Base-by-base conservation (phyloP, 2,113 vertebrate genomes). In the Callorhinus ursinus region DNA sequence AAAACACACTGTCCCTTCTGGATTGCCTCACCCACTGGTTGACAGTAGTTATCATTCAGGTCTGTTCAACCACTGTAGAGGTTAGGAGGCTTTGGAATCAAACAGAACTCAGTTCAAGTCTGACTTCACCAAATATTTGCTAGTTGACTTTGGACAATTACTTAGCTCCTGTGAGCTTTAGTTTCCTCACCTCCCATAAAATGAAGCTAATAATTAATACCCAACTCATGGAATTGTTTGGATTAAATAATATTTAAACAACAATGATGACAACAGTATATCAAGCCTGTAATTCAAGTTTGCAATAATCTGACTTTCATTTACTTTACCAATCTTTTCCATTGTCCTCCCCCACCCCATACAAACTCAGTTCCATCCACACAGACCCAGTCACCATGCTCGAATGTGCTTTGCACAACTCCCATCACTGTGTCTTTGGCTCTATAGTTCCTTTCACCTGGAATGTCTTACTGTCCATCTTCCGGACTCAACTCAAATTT, bases 111-210 rank as follows among this genome's bases (percentile, higher is more conserved):
- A 76, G 42, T 79, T 96, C 36, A 65, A 77, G 31, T 82, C 72
- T 69, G 53, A 2, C 31, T 89, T 88, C 11, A 74, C 28, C 51
- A 74, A 80, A 63, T 33, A 91, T 59, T 90, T 28, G 7, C 49
- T 72, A 69, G 67, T 59, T 88, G 57, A 85, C 42, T 96, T 81
- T 81, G 33, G 39, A 76, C 36, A 93, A 71, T 89, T 77, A 53
- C 28, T 85, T 53, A 61, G 28, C 33, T 31, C 93, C 21, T 76
- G 1, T 51, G n/a, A 88, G 57, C 51, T 69, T 83, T 28, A 59
- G 49, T 79, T 91, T 83, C 74, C 33, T 95, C 65, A 57, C n/a
- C 61, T 90, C 74, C 31, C 15, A 7, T 77, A 82, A 51, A 90
- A 42, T 79, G 31, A 39, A 39, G 12, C n/a, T 49, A 57, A 74